phyloP scores from a whole-genome alignment of 2,888 invertebrate genomes.

The Glaucopsyche alexis region DNA sequence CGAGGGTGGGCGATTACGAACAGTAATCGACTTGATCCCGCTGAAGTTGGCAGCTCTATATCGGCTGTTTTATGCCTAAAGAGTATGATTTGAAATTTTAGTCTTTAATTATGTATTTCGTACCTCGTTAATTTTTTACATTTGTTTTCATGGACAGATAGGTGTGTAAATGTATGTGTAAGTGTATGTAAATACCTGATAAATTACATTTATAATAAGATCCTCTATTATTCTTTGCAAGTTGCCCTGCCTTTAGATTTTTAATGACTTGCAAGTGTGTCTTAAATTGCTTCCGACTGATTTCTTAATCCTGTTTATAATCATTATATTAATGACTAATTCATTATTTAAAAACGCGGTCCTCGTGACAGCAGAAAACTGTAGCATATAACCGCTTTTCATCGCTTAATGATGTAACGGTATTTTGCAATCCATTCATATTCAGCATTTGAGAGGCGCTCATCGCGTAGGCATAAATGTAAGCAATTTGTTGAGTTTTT shows the following conservation, averaged over 20 bases:
- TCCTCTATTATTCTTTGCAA: too few species aligned
- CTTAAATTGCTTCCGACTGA: not conserved
- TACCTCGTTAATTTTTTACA: not conserved
- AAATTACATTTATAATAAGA: too few species aligned
- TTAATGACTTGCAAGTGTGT: too few species aligned
- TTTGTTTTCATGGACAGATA: not conserved
- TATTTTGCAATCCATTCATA: constrained; percentile 24
- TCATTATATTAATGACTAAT: not conserved
- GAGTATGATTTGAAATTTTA: constrained; percentile 37
- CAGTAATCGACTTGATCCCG: constrained; percentile 74
- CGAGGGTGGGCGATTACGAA: constrained; percentile 68
- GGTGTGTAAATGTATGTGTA: not conserved
- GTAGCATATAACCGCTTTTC: constrained; percentile 2
- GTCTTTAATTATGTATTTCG: not conserved
- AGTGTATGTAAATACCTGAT: too few species aligned
- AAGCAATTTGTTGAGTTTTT: constrained; percentile 41
- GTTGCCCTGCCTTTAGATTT: too few species aligned
- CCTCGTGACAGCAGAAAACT: not conserved
- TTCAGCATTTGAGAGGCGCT: constrained; percentile 42
- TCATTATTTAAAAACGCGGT: not conserved
- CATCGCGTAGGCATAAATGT: constrained; percentile 41
- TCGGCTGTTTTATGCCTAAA: constrained; percentile 32
- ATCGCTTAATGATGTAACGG: constrained; percentile 5
- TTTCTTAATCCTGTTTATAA: not conserved
- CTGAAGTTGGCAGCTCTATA: constrained; percentile 65